Conservation (phyloP, 2,888 invertebrate genomes). For the Clepsis dumicolana region DNA sequence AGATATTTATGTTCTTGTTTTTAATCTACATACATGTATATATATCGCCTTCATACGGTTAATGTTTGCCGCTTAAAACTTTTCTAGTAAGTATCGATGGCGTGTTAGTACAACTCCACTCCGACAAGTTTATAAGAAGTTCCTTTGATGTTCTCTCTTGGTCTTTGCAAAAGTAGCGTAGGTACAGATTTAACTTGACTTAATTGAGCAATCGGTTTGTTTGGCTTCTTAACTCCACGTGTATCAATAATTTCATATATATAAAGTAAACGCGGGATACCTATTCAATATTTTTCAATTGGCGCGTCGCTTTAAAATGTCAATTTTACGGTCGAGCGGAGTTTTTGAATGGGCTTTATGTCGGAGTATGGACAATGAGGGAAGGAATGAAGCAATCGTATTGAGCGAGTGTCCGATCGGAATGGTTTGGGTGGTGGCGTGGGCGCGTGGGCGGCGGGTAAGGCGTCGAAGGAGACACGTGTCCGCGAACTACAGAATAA, state of each 20-base stretch:
- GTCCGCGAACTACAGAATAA: slow-evolving; percentile 13
- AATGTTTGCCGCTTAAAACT: background rate
- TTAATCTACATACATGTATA: background rate
- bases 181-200: background rate
- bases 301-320: slow-evolving; percentile 17
- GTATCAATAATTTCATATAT: background rate
- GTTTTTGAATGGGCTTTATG: slow-evolving; percentile 31
- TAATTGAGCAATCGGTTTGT: background rate
- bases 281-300: slow-evolving; percentile 21
- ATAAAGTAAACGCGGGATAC: background rate
- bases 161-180: slow-evolving; percentile 6
- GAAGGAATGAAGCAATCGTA: slow-evolving; percentile 39
- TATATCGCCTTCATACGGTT: background rate
- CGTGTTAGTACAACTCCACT: slow-evolving; percentile 15
- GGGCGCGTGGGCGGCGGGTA: slow-evolving; percentile 47
- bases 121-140: slow-evolving; percentile 23
- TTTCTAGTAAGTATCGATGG: background rate
- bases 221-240: slow-evolving; percentile 6
- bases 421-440: slow-evolving; percentile 48
- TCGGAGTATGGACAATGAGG: slow-evolving; percentile 24
- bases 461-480: slow-evolving; percentile 45
- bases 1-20: too few species aligned
- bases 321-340: slow-evolving; percentile 29
- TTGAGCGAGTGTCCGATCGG: slow-evolving; percentile 48
- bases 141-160: slow-evolving; percentile 18